Evolutionary conservation across 2,888 invertebrate species (phyloP).

Genomic region (Drosophila algonquin): DNA sequence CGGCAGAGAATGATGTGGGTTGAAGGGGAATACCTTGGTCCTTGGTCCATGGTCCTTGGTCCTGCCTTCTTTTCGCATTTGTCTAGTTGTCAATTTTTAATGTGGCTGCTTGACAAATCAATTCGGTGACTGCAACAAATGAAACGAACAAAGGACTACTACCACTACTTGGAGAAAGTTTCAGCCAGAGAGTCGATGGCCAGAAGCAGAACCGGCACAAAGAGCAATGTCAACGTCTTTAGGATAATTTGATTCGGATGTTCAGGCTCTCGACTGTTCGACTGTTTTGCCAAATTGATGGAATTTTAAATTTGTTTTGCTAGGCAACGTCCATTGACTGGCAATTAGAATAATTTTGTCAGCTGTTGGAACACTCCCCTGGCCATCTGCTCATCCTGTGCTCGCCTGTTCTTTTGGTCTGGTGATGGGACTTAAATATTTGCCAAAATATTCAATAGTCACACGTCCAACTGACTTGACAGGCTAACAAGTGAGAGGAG

Average conservation of each 20-base stretch:
- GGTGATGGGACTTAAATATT: constrained; percentile 65
- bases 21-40: constrained; percentile 7
- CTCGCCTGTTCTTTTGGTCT: constrained; percentile 15
- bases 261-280: constrained; percentile 1
- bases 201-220: constrained; percentile 18
- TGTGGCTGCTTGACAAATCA: constrained; percentile 75
- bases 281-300: constrained; percentile 68
- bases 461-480: constrained; percentile 15
- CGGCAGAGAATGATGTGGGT: constrained; percentile 20
- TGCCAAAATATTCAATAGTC: constrained; percentile 55
- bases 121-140: constrained; percentile 56
- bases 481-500: background rate
- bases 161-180: constrained; percentile 33
- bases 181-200: constrained; percentile 6
- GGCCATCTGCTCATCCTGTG: too few relatives aligned
- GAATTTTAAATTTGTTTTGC: constrained; percentile 72
- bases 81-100: constrained; percentile 78
- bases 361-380: constrained; percentile 20
- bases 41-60: constrained; percentile 45
- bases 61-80: constrained; percentile 56
- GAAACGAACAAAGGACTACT: constrained; percentile 50
- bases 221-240: constrained; percentile 47
- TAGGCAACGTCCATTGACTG: constrained; percentile 47
- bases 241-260: constrained; percentile 64
- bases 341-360: constrained; percentile 61